phyloP scores from a whole-genome alignment of 2,113 vertebrate genomes.

The Pedionomus torquatus region DNA sequence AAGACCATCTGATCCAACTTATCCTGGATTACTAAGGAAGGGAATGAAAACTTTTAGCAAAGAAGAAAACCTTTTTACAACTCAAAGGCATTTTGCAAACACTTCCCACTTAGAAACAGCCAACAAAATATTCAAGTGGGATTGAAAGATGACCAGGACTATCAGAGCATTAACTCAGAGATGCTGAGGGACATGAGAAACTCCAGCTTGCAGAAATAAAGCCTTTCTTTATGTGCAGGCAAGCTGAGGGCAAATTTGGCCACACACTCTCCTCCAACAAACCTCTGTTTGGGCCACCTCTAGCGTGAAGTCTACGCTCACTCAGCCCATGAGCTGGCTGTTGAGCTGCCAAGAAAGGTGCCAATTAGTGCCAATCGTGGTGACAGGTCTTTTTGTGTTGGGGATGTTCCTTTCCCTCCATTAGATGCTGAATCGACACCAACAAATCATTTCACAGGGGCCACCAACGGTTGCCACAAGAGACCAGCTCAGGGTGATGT shows the following conservation, averaged over 20 bases:
- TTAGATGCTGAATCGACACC: neutral
- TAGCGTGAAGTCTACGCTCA: neutral
- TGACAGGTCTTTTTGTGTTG: conserved; percentile 21
- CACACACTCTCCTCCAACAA: neutral
- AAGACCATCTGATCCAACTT: conserved; percentile 92
- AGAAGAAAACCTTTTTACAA: neutral
- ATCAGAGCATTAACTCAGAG: neutral
- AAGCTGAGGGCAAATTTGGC: neutral
- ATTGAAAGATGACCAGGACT: neutral
- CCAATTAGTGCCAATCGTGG: conserved; percentile 3
- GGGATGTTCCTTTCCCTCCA: neutral
- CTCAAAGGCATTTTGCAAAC: neutral
- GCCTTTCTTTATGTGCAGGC: neutral
- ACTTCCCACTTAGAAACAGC: neutral
- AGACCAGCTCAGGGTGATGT: neutral
- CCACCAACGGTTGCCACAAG: neutral
- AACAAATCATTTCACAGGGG: neutral
- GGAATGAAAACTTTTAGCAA: neutral
- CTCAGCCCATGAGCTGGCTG: neutral
- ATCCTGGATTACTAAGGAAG: conserved; percentile 86
- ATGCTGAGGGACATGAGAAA: neutral
- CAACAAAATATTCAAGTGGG: neutral
- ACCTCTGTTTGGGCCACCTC: conserved; percentile 43
- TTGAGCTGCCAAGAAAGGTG: conserved; percentile 47
- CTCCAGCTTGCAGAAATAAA: neutral